Evolutionary conservation across 30 jellyfish, hydroid and myxozoan species (phyloP), one percentile per base, ranked within the genome.

Genomic region (Aurelia aurita complex sp. Pacific): DNA sequence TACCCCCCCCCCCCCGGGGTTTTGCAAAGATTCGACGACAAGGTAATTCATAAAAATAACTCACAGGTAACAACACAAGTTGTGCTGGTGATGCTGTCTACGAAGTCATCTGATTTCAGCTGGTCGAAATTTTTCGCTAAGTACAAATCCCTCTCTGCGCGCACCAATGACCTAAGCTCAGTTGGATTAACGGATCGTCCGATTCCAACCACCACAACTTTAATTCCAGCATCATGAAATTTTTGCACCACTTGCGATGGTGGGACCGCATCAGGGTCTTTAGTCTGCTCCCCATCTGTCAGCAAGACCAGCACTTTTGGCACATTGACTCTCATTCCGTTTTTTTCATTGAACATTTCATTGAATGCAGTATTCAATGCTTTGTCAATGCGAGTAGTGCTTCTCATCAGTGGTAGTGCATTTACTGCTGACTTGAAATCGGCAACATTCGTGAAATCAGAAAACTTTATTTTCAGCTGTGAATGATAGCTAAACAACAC

Each of bases 201-300:
- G 17, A 85, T 77, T 15, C 95, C 95, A 14, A 85, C 60, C 67
- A 85, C 95, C 6, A 85, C 43, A 40, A 85, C 88, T 52, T 75
- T 85, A 64, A 85, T 67, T 3, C 83, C 89, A 38, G 88, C 89
- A 40, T 85, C 79, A 63, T 85, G 96, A 52, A 77, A 86, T 64
- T 54, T 73, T 40, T 64, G 85, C 61, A 78, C 85, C 36, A 85
- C 85, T 51, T 67, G 59, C 57, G 77, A 33, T 16, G 95, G 95
- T 2, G 75, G 64, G 54, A 85, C 84, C 14, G 95, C 88, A 85
- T 76, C 95, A 8, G 89, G 66, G 29, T 66, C 89, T 29, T 76
- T 75, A 19, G 95, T 64, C 79, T 85, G 95, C 74, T 67, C 82
- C n/a, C 95, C 95, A 52, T 85, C 95, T 64, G 95, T 85, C 34